These are phyloP conservation scores for Anorthoa munda DNA, from an alignment of 2,888 invertebrate species.

Conservation along the genomic window DNA sequence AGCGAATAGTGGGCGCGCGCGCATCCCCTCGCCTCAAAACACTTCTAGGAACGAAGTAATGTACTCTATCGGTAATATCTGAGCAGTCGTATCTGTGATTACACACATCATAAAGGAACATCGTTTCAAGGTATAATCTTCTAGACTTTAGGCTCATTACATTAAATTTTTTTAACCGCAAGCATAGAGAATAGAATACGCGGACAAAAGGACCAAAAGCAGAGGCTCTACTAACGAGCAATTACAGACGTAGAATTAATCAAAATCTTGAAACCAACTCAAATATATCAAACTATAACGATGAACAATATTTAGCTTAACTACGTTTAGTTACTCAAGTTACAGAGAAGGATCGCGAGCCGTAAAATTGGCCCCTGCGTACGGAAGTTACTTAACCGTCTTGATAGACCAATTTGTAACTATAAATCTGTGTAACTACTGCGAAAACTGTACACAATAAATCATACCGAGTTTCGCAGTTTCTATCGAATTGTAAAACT, in stretches of 20 bases:
- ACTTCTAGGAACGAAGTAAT: no score
- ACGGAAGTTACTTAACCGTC: conserved; percentile 65
- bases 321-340: conserved; percentile 44
- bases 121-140: no score
- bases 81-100: no score
- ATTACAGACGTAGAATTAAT: conserved; percentile 27
- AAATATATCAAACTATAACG: conserved; percentile 44
- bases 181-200: background rate
- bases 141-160: no score
- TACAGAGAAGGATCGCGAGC: conserved; percentile 44
- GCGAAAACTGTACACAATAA: conserved; percentile 61
- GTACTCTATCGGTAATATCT: no score
- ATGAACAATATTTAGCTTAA: conserved; percentile 55
- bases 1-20: no score
- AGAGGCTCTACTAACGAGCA: conserved; percentile 5
- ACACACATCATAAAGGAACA: no score
- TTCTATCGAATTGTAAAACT: conserved; percentile 51
- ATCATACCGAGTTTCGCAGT: conserved; percentile 57
- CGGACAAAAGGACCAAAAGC: background rate
- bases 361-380: conserved; percentile 66
- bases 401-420: conserved; percentile 70
- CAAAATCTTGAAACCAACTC: conserved; percentile 31
- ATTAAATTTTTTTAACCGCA: no score
- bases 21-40: no score
- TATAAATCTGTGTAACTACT: conserved; percentile 63